Evolutionary conservation across 2,797 vertebrate genomes (phyloP).

Genomic region (Eulemur mongoz): DNA sequence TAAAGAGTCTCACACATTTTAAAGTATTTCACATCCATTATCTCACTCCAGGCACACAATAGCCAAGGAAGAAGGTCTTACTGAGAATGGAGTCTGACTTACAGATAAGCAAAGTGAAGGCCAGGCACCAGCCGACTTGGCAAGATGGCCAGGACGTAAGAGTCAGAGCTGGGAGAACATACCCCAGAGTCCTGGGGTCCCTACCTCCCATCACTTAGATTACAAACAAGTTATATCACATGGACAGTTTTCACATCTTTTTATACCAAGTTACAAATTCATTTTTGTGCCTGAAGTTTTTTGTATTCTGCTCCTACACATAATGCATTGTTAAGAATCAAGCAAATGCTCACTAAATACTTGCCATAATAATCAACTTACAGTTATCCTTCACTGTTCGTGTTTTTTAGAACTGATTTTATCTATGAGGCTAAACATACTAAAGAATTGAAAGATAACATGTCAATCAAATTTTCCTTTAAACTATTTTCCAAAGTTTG

Average conservation of each 20-base stretch:
- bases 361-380: neutral
- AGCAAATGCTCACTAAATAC: neutral
- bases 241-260: neutral
- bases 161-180: neutral
- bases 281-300: neutral
- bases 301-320: neutral
- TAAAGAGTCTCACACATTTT: neutral
- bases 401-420: constrained; percentile 14
- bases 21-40: neutral
- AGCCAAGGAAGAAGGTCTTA: neutral
- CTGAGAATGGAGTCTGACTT: neutral
- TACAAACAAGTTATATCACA: neutral
- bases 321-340: neutral
- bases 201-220: neutral
- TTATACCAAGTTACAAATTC: neutral
- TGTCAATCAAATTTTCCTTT: constrained; percentile 25
- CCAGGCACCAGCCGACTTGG: neutral
- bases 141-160: neutral
- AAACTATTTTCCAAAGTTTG: neutral
- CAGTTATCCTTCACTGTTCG: neutral
- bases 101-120: neutral
- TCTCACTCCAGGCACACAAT: neutral
- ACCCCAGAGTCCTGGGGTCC: neutral
- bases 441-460: constrained; percentile 18
- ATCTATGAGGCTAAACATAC: neutral